Conservation (phyloP, 2,797 vertebrate species). For the Valencia hispanica region DNA sequence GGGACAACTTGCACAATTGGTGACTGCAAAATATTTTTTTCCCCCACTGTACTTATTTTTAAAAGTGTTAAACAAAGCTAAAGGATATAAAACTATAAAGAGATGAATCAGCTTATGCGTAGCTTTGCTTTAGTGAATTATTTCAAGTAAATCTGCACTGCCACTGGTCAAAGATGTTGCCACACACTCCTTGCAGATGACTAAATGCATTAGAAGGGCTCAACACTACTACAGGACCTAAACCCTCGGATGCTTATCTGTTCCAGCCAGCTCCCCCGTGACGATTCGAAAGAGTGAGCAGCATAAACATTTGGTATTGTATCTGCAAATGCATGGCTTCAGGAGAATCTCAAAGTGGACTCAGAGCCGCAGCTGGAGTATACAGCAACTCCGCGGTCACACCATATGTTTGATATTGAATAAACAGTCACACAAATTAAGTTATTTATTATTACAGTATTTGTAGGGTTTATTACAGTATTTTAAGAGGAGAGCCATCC, state of each 20-base stretch:
- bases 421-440: constrained; percentile 40
- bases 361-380: constrained; percentile 47
- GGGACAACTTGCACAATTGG: no score
- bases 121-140: constrained; percentile 6
- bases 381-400: constrained; percentile 39
- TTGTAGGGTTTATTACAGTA: constrained; percentile 46
- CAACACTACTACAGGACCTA: constrained; percentile 12
- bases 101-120: constrained; percentile 1
- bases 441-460: constrained; percentile 50
- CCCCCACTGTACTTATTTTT: no score
- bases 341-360: constrained; percentile 46
- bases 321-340: constrained; percentile 66
- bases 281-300: constrained; percentile 39
- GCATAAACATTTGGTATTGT: constrained; percentile 68
- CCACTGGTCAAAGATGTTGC: constrained; percentile 22
- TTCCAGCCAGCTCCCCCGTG: constrained; percentile 32
- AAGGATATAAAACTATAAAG: neutral
- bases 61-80: constrained; percentile 2
- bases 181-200: constrained; percentile 49
- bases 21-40: no score
- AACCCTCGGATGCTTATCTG: constrained; percentile 53
- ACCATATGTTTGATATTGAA: constrained; percentile 55
- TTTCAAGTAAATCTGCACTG: constrained; percentile 25
- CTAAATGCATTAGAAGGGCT: constrained; percentile 22
- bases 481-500: constrained; percentile 47